Evolutionary conservation across 2,888 invertebrate species (phyloP).

Genomic region (Drosophila neutralis): DNA sequence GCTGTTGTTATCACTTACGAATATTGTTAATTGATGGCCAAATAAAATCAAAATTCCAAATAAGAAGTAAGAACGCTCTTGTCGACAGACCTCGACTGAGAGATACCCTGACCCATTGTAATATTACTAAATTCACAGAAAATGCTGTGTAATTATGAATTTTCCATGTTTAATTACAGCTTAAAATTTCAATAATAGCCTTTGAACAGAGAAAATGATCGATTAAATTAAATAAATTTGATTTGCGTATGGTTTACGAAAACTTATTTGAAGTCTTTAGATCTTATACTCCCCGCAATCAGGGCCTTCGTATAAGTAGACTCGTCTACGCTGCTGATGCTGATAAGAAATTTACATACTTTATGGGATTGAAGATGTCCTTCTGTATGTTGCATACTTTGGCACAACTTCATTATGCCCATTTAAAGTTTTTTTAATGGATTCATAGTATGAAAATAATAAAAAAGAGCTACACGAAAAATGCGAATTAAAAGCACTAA

Average conservation of each 20-base stretch:
- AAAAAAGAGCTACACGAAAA: conserved; percentile 36
- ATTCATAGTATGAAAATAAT: conserved; percentile 1
- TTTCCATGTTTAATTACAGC: background rate
- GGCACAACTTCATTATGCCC: background rate
- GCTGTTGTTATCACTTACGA: conserved; percentile 54
- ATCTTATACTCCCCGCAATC: background rate
- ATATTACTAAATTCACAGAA: background rate
- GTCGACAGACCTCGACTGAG: background rate
- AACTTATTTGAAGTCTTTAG: background rate
- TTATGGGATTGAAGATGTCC: background rate
- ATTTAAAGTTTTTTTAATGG: background rate
- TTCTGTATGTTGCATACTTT: background rate
- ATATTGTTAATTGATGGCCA: conserved; percentile 47
- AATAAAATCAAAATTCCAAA: background rate
- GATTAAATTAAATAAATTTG: background rate
- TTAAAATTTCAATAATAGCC: background rate
- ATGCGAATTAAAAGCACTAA: conserved; percentile 71
- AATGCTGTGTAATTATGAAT: background rate
- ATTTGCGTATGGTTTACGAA: background rate
- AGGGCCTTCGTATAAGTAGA: background rate
- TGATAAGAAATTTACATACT: background rate
- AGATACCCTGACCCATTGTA: background rate
- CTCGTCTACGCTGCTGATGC: background rate
- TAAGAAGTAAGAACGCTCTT: background rate
- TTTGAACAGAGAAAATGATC: background rate